Percentiles rank a stretch among this genome's conserved stretches.
Evolutionary conservation across 2,113 vertebrate species (phyloP).

Genomic region (Oncorhynchus keta): DNA sequence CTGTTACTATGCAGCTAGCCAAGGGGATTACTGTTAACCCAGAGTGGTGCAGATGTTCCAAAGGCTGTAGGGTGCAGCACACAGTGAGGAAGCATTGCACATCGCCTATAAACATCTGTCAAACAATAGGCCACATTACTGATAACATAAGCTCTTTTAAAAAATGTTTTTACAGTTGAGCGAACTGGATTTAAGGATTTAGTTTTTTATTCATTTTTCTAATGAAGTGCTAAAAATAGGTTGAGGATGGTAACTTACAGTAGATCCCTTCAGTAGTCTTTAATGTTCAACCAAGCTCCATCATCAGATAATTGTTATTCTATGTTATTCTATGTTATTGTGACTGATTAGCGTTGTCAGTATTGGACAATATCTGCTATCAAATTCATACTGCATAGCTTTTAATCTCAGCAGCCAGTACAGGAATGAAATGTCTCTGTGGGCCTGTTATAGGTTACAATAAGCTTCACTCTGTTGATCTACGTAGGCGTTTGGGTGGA

Average conservation of each 20-base stretch:
- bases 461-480: too few species aligned
- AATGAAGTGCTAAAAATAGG: too few species aligned
- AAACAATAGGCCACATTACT: constrained; percentile 64
- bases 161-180: constrained; percentile 45
- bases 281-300: too few species aligned
- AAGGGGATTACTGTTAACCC: constrained; percentile 67
- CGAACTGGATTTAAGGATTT: constrained; percentile 44
- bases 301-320: too few species aligned
- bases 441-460: background rate
- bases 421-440: background rate
- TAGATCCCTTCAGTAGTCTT: too few species aligned
- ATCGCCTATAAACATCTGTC: constrained; percentile 73
- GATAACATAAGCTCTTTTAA: constrained; percentile 50
- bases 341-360: background rate
- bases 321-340: too few species aligned
- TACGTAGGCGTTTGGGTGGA: too few species aligned
- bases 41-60: constrained; percentile 71
- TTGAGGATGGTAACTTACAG: too few species aligned
- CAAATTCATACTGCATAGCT: background rate
- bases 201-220: background rate
- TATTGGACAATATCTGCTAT: background rate
- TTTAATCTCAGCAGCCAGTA: background rate
- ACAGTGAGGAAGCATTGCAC: constrained; percentile 57
- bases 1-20: constrained; percentile 43
- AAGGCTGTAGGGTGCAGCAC: constrained; percentile 34